A percentile compares a stretch with the other conserved stretches of the same genome.
Evolutionary conservation across 2,113 vertebrate species (phyloP).

Genomic region (Amazona guildingii): DNA sequence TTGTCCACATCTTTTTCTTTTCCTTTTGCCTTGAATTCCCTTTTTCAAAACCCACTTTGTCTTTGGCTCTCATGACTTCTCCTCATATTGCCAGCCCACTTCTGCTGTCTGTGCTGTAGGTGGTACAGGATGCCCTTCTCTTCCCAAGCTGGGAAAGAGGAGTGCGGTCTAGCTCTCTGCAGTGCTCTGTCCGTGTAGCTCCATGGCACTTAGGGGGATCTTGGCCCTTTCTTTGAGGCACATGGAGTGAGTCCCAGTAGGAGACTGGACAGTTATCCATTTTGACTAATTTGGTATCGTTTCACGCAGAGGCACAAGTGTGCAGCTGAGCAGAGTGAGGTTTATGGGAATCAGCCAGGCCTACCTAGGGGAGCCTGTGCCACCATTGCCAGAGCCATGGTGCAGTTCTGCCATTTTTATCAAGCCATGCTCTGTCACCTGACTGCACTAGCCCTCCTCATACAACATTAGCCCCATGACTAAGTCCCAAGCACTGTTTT

Average conservation of each 20-base stretch:
- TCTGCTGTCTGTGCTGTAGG: not conserved
- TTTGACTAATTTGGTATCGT: not conserved
- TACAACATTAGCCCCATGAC: fast-evolving
- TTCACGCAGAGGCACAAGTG: not conserved
- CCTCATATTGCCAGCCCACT: not conserved
- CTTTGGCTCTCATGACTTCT: not conserved
- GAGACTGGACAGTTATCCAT: not conserved
- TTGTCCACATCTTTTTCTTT: not conserved
- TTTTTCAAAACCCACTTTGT: not conserved
- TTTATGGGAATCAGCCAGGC: not conserved
- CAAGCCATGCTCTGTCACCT: not conserved
- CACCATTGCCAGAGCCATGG: fast-evolving
- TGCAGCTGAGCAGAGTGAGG: not conserved
- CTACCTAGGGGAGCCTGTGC: not conserved
- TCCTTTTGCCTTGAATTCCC: not conserved
- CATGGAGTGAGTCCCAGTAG: not conserved
- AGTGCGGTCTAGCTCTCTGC: not conserved
- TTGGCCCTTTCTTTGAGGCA: not conserved
- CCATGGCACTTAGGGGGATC: not conserved
- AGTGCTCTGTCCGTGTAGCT: not conserved
- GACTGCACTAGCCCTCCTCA: fast-evolving
- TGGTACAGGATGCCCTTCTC: not conserved
- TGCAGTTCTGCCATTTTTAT: not conserved
- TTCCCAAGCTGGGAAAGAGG: not conserved
- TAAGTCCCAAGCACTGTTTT: not conserved